Percentiles rank a stretch among this genome's conserved stretches.
These are phyloP conservation scores for Musca vetustissima DNA, from an alignment of 1,140 invertebrate species.

Conservation along the genomic window DNA sequence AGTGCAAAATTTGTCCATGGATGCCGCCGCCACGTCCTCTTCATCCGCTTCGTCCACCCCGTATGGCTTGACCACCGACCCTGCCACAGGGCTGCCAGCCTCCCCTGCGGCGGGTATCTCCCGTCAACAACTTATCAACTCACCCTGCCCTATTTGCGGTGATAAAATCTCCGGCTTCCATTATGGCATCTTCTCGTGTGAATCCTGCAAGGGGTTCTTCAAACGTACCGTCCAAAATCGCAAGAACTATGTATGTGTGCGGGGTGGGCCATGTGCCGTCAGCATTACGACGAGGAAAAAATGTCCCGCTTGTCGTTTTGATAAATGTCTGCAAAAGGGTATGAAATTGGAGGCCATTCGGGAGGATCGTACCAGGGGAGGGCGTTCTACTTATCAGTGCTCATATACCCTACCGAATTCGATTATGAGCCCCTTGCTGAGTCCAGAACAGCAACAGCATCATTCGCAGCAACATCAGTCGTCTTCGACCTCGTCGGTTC, in stretches of 20 bases:
- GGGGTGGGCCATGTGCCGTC: constrained; percentile 87
- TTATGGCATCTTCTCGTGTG: constrained; percentile 96
- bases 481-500: too few relatives aligned
- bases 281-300: constrained; percentile 92
- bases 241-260: constrained; percentile 93
- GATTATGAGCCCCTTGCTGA: constrained; percentile 55
- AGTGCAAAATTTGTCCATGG: constrained; percentile 49
- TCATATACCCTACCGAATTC: constrained; percentile 81
- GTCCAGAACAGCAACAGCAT: constrained; percentile 41
- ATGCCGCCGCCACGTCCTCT: neutral
- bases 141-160: constrained; percentile 92
- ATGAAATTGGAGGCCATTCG: constrained; percentile 98
- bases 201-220: constrained; percentile 98
- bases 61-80: neutral
- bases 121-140: constrained; percentile 76
- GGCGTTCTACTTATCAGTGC: constrained; percentile 93
- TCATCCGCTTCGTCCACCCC: constrained; percentile 26
- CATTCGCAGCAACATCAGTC: constrained; percentile 37
- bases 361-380: constrained; percentile 91
- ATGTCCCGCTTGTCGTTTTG: constrained; percentile 95
- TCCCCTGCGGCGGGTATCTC: constrained; percentile 71
- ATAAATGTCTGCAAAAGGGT: constrained; percentile 92
- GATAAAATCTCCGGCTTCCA: constrained; percentile 95
- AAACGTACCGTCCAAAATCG: constrained; percentile 97
- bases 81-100: constrained; percentile 30